These are phyloP conservation scores for Drosophila pachea DNA, from an alignment of 1,140 invertebrate genomes.

Conservation along the genomic window DNA sequence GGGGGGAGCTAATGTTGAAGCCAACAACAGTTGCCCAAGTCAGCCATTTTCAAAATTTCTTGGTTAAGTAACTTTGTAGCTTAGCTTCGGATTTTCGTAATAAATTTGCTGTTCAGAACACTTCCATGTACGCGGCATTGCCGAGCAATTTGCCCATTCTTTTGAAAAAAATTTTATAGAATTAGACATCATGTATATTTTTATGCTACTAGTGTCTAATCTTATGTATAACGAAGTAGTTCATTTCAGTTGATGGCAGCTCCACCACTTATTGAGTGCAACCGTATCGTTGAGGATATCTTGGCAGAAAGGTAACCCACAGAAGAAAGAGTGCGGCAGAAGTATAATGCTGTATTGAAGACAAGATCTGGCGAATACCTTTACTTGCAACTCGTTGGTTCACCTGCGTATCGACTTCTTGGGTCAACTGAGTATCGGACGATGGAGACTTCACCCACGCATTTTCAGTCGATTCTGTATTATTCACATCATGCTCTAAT, in stretches of 20 bases:
- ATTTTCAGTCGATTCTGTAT: background rate
- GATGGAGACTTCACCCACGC: background rate
- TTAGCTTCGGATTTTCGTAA: slow-evolving; percentile 79
- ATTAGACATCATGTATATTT: background rate
- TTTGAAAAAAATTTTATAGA: slow-evolving; percentile 51
- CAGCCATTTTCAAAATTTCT: slow-evolving; percentile 79
- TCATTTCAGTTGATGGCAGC: background rate
- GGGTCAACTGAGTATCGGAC: background rate
- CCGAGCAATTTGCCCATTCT: slow-evolving; percentile 79
- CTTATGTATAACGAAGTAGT: too few species aligned
- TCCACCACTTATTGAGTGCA: too few species aligned
- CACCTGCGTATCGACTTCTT: background rate
- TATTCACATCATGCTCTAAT: background rate
- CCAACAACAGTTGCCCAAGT: slow-evolving; percentile 77
- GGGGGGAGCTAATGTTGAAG: slow-evolving; percentile 68
- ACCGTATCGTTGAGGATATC: slow-evolving; percentile 23
- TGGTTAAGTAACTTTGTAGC: slow-evolving; percentile 79
- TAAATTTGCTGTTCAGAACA: slow-evolving; percentile 79
- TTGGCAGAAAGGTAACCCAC: slow-evolving; percentile 5
- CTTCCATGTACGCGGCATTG: slow-evolving; percentile 78
- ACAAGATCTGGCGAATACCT: background rate
- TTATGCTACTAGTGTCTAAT: too few species aligned
- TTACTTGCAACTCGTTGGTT: too few species aligned
- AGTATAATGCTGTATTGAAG: background rate
- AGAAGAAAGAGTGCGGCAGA: background rate